Percentiles rank a stretch among this genome's conserved stretches.
Evolutionary conservation across 2,113 vertebrate genomes (phyloP).

Genomic region (Xiphophorus hellerii): DNA sequence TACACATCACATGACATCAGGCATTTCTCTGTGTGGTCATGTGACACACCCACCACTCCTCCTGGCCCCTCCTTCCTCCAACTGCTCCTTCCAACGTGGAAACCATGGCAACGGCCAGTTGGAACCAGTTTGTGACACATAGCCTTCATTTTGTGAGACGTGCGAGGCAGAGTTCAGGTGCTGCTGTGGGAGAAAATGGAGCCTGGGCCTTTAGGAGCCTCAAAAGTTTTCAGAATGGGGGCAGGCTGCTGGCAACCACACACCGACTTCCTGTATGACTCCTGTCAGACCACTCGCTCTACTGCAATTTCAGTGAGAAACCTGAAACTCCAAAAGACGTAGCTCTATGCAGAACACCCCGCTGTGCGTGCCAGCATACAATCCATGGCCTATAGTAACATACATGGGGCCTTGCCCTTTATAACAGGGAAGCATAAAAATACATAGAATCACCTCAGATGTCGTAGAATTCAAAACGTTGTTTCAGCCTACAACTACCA

Average conservation of each 20-base stretch:
- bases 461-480: not conserved
- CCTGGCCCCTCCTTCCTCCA: conserved; percentile 76
- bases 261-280: conserved; percentile 74
- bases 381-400: not conserved
- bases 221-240: conserved; percentile 72
- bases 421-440: conserved; percentile 21
- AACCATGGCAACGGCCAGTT: conserved; percentile 92
- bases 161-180: conserved; percentile 87
- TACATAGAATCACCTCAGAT: not conserved
- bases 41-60: conserved; percentile 80
- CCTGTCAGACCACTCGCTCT: conserved; percentile 55
- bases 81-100: conserved; percentile 83
- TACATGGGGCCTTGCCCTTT: conserved; percentile 13
- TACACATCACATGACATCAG: conserved; percentile 83
- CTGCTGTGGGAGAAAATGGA: conserved; percentile 87
- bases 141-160: conserved; percentile 89
- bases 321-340: conserved; percentile 40
- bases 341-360: conserved; percentile 15
- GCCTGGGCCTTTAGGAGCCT: conserved; percentile 62
- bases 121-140: conserved; percentile 88
- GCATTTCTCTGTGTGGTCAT: conserved; percentile 84
- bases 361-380: conserved; percentile 6
- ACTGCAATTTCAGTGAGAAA: conserved; percentile 43
- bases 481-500: conserved; percentile 12
- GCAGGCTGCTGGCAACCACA: conserved; percentile 57